These are phyloP conservation scores for Oikopleura albicans DNA, from an alignment of 23 tunicate species.

Conservation along the genomic window DNA sequence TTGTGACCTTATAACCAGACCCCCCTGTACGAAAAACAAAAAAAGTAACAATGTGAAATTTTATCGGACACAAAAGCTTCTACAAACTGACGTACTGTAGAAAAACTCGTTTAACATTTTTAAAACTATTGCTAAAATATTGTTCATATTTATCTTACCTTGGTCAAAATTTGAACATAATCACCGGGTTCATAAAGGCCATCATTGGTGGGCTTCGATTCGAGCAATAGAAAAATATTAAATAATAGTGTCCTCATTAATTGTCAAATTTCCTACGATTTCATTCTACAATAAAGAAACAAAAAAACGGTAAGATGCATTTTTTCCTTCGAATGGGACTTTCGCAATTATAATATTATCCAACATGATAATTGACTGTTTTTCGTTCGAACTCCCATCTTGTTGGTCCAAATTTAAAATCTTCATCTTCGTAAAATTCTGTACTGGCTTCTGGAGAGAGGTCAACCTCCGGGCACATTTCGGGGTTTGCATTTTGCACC, in stretches of 20 bases:
- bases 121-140: no score
- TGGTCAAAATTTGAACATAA: background rate
- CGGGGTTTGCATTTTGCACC: slow-evolving; percentile 6
- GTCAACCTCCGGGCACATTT: background rate
- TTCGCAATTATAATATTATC: no score
- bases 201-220: background rate
- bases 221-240: background rate
- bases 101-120: no score
- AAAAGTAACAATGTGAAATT: no score
- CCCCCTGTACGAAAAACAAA: no score
- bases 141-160: no score
- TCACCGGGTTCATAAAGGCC: background rate
- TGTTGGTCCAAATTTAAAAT: background rate
- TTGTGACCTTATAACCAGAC: no score
- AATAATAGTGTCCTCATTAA: background rate
- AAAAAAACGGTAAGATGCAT: no score
- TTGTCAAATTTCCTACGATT: background rate
- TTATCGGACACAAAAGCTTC: no score
- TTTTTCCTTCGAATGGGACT: no score
- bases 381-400: slow-evolving; percentile 14
- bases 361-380: background rate
- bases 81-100: no score
- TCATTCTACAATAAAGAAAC: background rate
- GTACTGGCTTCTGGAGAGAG: background rate
- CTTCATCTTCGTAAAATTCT: slow-evolving; percentile 1